phyloP scores from a whole-genome alignment of 2,888 invertebrate species.

The Heterodera filipjevi region DNA sequence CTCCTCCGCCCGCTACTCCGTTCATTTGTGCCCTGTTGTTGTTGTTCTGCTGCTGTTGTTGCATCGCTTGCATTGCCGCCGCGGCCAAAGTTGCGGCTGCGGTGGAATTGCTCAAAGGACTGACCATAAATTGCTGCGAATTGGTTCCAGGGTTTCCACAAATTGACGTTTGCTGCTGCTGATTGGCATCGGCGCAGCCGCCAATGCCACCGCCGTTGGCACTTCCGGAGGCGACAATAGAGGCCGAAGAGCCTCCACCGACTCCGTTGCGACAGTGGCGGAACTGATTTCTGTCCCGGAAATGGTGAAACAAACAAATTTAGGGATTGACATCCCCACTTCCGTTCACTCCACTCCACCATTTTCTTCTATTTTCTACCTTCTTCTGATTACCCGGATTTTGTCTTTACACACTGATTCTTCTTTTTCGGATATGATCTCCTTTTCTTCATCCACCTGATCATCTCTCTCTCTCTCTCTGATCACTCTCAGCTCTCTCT shows the following conservation, averaged over 20 bases:
- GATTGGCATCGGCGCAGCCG: neutral
- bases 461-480: neutral
- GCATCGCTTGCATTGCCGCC: conserved; percentile 9
- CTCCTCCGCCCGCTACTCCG: neutral
- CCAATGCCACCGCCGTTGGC: neutral
- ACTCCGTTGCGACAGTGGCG: neutral
- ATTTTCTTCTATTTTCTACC: no score
- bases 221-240: neutral
- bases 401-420: no score
- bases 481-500: neutral
- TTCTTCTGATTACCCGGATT: no score
- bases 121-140: neutral
- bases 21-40: neutral
- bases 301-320: neutral
- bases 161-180: neutral
- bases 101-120: neutral
- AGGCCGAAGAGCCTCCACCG: neutral
- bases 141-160: neutral
- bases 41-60: neutral
- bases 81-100: neutral
- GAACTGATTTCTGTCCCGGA: conserved; percentile 17
- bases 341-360: no score
- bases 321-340: neutral
- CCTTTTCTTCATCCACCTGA: no score
- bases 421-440: no score